Evolutionary conservation across 2,113 vertebrate species (phyloP).

Genomic region (Lamprotornis superbus): DNA sequence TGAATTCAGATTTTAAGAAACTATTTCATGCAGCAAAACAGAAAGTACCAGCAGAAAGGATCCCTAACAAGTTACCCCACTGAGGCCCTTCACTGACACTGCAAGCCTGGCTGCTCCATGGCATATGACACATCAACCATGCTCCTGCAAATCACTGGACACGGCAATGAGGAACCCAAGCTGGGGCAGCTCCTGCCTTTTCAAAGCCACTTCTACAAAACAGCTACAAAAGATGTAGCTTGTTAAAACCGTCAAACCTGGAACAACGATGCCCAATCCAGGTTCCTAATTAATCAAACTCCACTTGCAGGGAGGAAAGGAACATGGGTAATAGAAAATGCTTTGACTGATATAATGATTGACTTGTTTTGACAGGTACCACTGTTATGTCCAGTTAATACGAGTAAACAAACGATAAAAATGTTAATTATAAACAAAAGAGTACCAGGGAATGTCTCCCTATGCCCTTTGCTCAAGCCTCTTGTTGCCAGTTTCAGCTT

Average conservation of each 20-base stretch:
- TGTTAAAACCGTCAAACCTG: not conserved
- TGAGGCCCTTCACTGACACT: not conserved
- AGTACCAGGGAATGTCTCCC: not conserved
- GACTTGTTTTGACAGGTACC: conserved; percentile 38
- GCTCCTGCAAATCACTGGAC: not conserved
- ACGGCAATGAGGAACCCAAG: not conserved
- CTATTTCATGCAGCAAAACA: not conserved
- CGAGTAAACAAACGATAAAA: not conserved
- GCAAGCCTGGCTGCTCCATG: not conserved
- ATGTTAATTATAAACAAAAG: not conserved
- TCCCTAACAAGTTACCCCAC: not conserved
- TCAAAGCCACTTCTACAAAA: not conserved
- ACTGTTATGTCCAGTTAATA: not conserved
- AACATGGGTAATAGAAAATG: not conserved
- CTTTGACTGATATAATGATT: not conserved
- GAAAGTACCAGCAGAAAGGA: not conserved
- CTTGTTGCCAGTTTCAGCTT: not conserved
- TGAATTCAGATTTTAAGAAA: not conserved
- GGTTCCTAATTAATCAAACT: not conserved
- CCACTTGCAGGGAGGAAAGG: not conserved
- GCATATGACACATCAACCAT: rapidly evolving
- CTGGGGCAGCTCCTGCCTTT: not conserved
- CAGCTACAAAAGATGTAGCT: not conserved
- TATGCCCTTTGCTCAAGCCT: not conserved
- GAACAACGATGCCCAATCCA: not conserved